Evolutionary conservation across 2,113 vertebrate genomes (phyloP).

Genomic region (Aleadryas rufinucha): DNA sequence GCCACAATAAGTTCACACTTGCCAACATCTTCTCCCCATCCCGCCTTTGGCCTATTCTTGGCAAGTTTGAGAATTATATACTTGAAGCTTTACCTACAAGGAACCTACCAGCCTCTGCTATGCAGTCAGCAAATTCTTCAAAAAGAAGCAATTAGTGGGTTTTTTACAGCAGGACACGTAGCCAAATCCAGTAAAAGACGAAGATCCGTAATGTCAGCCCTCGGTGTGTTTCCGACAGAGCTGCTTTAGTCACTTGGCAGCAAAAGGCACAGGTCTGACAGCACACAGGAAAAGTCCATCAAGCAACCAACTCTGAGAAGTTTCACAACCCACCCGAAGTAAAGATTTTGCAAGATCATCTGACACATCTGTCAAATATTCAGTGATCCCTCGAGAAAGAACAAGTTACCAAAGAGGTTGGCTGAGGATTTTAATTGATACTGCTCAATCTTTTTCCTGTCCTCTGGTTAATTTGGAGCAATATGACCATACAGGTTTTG

Average conservation of each 20-base stretch:
- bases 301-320: neutral
- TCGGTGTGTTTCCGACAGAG: neutral
- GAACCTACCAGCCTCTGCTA: neutral
- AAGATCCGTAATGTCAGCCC: neutral
- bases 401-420: neutral
- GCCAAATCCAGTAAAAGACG: neutral
- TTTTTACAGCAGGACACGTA: neutral
- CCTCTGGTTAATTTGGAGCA: neutral
- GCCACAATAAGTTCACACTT: neutral
- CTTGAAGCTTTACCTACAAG: neutral
- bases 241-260: neutral
- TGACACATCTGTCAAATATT: neutral
- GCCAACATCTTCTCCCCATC: neutral
- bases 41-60: neutral
- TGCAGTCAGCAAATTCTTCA: neutral
- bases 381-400: neutral
- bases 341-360: neutral
- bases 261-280: neutral
- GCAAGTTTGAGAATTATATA: neutral
- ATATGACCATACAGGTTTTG: neutral
- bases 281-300: neutral
- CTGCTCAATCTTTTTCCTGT: neutral
- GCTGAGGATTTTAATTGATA: neutral
- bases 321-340: neutral
- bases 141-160: neutral